Conservation (phyloP, 2,113 vertebrate genomes). For the Equus przewalskii region DNA sequence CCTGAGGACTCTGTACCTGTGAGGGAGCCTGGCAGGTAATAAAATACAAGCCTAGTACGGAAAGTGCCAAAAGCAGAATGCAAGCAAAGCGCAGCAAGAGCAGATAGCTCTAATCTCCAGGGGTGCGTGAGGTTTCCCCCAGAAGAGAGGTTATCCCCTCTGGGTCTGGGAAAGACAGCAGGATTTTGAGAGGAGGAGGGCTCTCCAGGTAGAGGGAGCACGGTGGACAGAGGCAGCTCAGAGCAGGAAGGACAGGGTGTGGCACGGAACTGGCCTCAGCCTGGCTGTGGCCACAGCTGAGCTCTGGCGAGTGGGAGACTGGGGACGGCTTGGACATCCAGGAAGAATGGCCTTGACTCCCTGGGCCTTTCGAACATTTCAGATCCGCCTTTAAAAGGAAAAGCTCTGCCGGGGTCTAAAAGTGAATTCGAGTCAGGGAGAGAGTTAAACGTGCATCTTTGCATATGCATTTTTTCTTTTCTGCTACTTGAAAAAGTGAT, state of each 20-base stretch:
- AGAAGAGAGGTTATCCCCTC: background rate
- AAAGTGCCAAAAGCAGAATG: background rate
- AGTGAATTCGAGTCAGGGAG: background rate
- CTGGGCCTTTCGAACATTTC: background rate
- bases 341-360: background rate
- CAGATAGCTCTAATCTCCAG: background rate
- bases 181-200: background rate
- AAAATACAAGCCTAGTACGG: background rate
- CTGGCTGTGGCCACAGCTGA: background rate
- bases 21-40: background rate
- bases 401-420: background rate
- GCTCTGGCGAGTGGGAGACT: rapidly evolving
- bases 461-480: background rate
- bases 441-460: background rate
- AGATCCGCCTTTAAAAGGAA: conserved; percentile 2
- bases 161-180: background rate
- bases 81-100: background rate
- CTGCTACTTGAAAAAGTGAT: conserved; percentile 4
- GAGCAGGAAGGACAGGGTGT: background rate
- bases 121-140: background rate
- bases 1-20: conserved; percentile 37
- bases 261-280: background rate
- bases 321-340: background rate
- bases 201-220: background rate
- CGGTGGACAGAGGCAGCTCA: background rate